Base-by-base conservation (phyloP, 2,888 invertebrate genomes). In the Lypha dubia region DNA sequence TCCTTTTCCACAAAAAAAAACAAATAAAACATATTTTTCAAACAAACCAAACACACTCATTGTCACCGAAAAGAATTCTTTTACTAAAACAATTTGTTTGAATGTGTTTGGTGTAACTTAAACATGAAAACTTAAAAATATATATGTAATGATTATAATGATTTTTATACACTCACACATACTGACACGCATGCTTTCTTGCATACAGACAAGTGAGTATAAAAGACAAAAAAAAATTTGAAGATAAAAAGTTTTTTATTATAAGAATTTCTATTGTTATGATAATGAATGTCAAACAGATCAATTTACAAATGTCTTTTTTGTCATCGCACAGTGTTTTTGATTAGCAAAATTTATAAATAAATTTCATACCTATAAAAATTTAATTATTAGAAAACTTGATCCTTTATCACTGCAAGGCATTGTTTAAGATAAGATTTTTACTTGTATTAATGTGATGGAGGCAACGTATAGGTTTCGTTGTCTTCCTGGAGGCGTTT, bases 231-330 rank as follows among this genome's bases (percentile, higher is more conserved):
- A 6, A 79, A 7, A 71, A 9, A 46, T 46, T 58, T 60, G 15
- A 71, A 67, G 24, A 75, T 49, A 68, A 65, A 79, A 75, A 65
- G 20, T 71, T 63, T 58, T 53, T n/a, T n/a, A n/a, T n/a, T 71
- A 73, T 46, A 76, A 76, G 56, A 73, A 80, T 80, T 82, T 77
- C 80, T 84, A 81, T 84, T 81, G 81, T 81, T 81, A 84, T 81
- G 76, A 81, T 74, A 84, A 84, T 81, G 77, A 77, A 74, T 84
- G 73, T 74, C 84, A 81, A 81, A 81, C 68, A 84, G 68, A 84
- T 81, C 81, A 84, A 84, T 84, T 84, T 83, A 80, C 79, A 71
- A n/a, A 70, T 62, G 38, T 65, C 60, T 70, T 67, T 41, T 46
- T 49, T 15, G 46, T 51, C 41, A 22, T 38, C 9, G 20, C 9